A percentile compares a stretch with the other conserved stretches of the same genome.
These are phyloP conservation scores for Malurus splendens DNA, from an alignment of 2,797 vertebrate genomes.

Conservation along the genomic window DNA sequence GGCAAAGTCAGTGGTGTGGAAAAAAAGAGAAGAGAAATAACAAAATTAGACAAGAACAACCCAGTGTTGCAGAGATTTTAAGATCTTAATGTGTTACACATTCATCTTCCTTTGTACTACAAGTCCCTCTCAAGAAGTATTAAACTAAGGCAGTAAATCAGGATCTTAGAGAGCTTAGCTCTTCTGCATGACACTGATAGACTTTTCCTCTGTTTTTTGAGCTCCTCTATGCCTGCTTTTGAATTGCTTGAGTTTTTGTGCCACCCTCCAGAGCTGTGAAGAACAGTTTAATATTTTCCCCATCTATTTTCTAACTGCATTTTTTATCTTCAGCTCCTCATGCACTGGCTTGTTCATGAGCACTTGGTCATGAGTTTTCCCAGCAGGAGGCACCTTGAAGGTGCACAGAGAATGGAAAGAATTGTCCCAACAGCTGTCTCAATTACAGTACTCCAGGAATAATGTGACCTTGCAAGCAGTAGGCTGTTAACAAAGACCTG, in stretches of 20 bases:
- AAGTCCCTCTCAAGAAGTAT: background rate
- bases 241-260: background rate
- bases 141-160: background rate
- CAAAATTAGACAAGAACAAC: background rate
- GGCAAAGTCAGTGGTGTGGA: background rate
- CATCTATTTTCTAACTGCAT: background rate
- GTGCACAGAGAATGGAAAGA: background rate
- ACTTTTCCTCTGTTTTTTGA: background rate
- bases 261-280: background rate
- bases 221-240: background rate
- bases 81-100: background rate
- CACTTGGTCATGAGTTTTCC: background rate
- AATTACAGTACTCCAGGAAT: background rate
- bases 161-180: background rate
- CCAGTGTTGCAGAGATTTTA: background rate
- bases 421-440: background rate
- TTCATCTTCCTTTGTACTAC: background rate
- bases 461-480: background rate
- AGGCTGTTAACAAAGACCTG: background rate
- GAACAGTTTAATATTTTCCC: background rate
- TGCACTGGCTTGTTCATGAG: background rate
- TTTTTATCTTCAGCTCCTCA: background rate
- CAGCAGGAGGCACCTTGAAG: background rate
- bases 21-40: background rate
- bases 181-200: background rate